A percentile compares a stretch with the other conserved stretches of the same genome.
These are phyloP conservation scores for Agrotis exclamationis DNA, from an alignment of 2,888 invertebrate species.

Conservation along the genomic window DNA sequence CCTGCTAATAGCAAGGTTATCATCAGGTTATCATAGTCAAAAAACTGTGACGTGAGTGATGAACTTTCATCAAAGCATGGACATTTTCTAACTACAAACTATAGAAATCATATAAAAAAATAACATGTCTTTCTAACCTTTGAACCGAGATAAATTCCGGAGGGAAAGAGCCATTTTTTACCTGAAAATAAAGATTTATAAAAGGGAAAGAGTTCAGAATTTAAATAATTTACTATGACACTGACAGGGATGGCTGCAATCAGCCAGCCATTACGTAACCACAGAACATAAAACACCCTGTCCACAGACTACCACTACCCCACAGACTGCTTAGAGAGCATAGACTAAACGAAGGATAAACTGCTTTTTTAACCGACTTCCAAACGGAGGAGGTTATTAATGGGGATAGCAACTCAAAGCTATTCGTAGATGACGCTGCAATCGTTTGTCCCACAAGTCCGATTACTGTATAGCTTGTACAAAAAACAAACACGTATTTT, in stretches of 20 bases:
- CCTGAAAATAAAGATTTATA: slow-evolving; percentile 51
- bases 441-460: too few relatives aligned
- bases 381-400: too few relatives aligned
- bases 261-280: slow-evolving; percentile 77
- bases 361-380: too few relatives aligned
- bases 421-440: too few relatives aligned
- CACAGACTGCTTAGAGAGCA: neutral
- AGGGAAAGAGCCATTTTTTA: slow-evolving; percentile 91
- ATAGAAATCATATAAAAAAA: slow-evolving; percentile 1
- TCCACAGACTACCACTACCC: too few relatives aligned
- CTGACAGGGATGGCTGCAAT: slow-evolving; percentile 69
- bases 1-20: slow-evolving; percentile 74
- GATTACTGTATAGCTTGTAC: too few relatives aligned
- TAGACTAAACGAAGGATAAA: neutral
- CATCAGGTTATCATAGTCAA: slow-evolving; percentile 60
- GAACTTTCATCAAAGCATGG: slow-evolving; percentile 24
- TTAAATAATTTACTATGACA: slow-evolving; percentile 76
- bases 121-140: slow-evolving; percentile 83
- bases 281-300: slow-evolving; percentile 1
- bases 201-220: slow-evolving; percentile 69
- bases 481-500: too few relatives aligned
- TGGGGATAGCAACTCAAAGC: too few relatives aligned
- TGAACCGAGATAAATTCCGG: slow-evolving; percentile 90
- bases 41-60: slow-evolving; percentile 43
- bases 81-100: slow-evolving; percentile 10